Conservation (phyloP, 2,888 invertebrate genomes). For the Adelphocoris suturalis region DNA sequence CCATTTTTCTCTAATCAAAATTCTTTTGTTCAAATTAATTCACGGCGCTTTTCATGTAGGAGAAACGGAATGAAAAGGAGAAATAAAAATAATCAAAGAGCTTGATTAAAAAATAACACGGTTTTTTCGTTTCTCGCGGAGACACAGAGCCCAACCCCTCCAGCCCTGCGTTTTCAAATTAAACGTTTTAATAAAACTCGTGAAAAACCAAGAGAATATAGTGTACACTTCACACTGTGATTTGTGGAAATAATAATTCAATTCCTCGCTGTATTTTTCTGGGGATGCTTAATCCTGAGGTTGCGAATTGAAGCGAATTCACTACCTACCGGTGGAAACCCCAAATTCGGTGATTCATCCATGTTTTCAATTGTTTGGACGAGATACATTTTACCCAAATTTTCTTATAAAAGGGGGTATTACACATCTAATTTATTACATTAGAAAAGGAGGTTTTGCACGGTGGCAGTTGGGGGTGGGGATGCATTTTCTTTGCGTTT, state of each 20-base stretch:
- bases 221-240: background rate
- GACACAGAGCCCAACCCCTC: background rate
- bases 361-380: no score
- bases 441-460: no score
- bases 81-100: conserved; percentile 18
- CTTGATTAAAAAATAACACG: conserved; percentile 24
- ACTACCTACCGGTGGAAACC: no score
- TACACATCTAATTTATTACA: no score
- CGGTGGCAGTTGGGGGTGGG: no score
- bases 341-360: no score
- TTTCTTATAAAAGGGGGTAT: no score
- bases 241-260: conserved; percentile 6
- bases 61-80: background rate
- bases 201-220: background rate
- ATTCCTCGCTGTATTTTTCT: background rate
- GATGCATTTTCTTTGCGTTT: no score
- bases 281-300: background rate
- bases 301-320: background rate
- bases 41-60: background rate
- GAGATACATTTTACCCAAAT: no score
- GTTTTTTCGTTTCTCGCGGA: background rate
- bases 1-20: conserved; percentile 11
- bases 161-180: background rate
- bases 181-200: background rate
- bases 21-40: conserved; percentile 17